These are phyloP conservation scores for Rhinichthys osculus DNA, from an alignment of 2,797 vertebrate genomes.

Conservation along the genomic window DNA sequence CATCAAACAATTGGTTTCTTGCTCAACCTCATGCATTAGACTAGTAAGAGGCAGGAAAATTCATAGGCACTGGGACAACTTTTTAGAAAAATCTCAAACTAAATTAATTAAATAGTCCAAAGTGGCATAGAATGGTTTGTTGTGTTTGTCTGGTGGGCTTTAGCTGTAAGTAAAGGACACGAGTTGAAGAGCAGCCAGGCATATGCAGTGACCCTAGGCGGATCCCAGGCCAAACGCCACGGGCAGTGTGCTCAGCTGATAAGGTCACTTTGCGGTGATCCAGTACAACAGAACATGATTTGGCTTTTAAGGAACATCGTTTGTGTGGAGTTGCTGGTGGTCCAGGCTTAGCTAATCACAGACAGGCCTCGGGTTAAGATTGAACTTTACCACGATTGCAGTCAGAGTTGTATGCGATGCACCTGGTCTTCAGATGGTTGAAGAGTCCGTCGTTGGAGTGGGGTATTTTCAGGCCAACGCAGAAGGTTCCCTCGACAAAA, in stretches of 20 bases:
- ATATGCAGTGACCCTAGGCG: conserved; percentile 26
- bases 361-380: conserved; percentile 14
- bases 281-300: conserved; percentile 49
- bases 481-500: background rate
- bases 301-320: conserved; percentile 48
- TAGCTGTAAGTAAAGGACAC: conserved; percentile 50
- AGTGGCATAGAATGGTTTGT: conserved; percentile 45
- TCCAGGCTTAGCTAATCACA: conserved; percentile 7
- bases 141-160: conserved; percentile 34
- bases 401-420: background rate
- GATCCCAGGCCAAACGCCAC: conserved; percentile 32
- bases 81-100: conserved; percentile 19
- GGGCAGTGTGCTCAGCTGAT: conserved; percentile 47
- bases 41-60: conserved; percentile 22
- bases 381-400: background rate
- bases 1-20: conserved; percentile 23
- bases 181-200: conserved; percentile 49
- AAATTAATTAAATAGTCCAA: conserved; percentile 18
- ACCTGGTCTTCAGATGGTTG: background rate
- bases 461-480: background rate
- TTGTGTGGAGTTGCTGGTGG: conserved; percentile 10
- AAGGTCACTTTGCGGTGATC: conserved; percentile 52
- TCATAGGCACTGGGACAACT: background rate
- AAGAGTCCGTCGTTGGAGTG: background rate
- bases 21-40: background rate